A percentile compares a stretch with the other conserved stretches of the same genome.
Conservation (phyloP, 1,140 invertebrate species). For the Amphibalanus amphitrite region DNA sequence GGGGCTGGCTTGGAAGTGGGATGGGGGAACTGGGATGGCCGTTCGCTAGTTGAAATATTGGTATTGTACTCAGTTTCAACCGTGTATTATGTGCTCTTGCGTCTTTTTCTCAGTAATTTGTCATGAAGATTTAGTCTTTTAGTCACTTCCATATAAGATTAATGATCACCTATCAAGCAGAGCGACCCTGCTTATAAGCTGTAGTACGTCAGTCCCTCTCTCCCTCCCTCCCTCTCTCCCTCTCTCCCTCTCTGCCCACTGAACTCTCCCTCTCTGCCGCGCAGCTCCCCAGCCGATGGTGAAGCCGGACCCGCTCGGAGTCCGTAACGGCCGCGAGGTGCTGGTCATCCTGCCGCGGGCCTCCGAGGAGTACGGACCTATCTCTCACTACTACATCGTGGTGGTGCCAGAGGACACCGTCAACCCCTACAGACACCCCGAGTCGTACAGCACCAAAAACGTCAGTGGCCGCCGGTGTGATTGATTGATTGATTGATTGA, state of each 20-base stretch:
- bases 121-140: no score
- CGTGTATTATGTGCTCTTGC: background rate
- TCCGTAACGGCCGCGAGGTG: constrained; percentile 69
- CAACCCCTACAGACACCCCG: constrained; percentile 61
- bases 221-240: no score
- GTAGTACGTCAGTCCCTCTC: no score
- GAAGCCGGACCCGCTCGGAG: constrained; percentile 78
- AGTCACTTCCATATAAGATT: no score
- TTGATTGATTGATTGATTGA: no score
- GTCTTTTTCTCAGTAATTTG: background rate
- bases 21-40: no score
- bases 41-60: no score
- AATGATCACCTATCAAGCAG: no score
- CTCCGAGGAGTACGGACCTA: constrained; percentile 95
- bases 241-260: background rate
- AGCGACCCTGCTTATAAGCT: no score
- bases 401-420: constrained; percentile 75
- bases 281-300: constrained; percentile 84
- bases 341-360: constrained; percentile 82
- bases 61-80: no score
- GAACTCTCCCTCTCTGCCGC: constrained; percentile 11
- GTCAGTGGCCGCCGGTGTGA: background rate
- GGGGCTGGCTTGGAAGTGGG: no score
- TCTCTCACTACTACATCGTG: constrained; percentile 90
- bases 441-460: constrained; percentile 58